Evolutionary conservation across 2,113 vertebrate species (phyloP).

Genomic region (Pomatostomus ruficeps): DNA sequence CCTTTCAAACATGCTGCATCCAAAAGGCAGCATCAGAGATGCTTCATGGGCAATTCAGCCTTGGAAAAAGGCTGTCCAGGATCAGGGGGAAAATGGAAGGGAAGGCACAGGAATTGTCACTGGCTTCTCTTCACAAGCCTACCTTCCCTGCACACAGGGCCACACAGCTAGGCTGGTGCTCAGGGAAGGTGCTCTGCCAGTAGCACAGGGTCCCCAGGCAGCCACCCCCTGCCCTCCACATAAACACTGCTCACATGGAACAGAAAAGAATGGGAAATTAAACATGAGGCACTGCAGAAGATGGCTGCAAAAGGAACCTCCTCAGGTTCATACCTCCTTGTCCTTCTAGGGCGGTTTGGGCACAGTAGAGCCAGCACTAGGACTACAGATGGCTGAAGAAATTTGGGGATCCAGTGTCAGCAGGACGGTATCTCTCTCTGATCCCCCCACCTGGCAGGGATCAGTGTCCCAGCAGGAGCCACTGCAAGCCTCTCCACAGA

Average conservation of each 20-base stretch:
- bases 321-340: not conserved
- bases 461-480: not conserved
- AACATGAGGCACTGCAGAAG: not conserved
- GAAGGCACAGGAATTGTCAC: not conserved
- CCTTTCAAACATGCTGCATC: not conserved
- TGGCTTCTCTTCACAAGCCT: not conserved
- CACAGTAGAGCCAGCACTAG: not conserved
- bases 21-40: not conserved
- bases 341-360: not conserved
- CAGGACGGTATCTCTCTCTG: not conserved
- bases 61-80: not conserved
- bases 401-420: not conserved
- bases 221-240: not conserved
- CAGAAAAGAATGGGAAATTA: not conserved
- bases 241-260: not conserved
- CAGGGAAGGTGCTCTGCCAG: not conserved
- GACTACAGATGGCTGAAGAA: not conserved
- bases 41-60: not conserved
- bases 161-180: not conserved
- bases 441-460: not conserved
- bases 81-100: not conserved
- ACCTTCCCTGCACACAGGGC: not conserved
- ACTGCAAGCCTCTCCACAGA: not conserved
- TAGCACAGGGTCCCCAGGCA: not conserved
- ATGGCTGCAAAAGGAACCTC: not conserved